Evolutionary conservation across 1,140 invertebrate genomes (phyloP), one percentile per base, ranked within the genome.

Genomic region (Pentalonia nigronervosa): DNA sequence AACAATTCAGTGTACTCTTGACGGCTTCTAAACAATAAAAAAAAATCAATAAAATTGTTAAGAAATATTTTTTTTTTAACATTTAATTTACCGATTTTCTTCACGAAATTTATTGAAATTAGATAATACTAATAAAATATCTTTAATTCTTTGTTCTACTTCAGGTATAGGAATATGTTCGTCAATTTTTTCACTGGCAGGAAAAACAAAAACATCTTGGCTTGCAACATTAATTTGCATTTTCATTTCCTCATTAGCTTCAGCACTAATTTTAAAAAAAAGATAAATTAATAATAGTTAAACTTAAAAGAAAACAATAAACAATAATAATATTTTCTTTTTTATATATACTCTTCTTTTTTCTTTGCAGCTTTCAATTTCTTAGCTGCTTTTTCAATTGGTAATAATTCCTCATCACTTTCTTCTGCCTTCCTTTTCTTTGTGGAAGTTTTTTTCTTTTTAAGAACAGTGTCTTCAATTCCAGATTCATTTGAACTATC

Each of bases 81-180:
- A 76, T 76, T 67, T 84, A 25, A 94, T 90, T 94, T 95, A 97
- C 96, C 95, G 96, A 50, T 97, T 97, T 47, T 96, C 95, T 95
- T 99, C 97, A 94, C 97, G 96, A 91, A 98, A 96, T 91, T 96
- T 97, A 94, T 97, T 98, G 95, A 99, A 99, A 95, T 99, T 98
- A 25, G 97, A 96, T 60, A 99, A 96, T 30, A 99, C 98, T 94
- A 97, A 96, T 25, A 98, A 96, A 84, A 99, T 96, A 95, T 99
- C 99, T 94, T 98, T 97, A 88, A 99, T 99, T 94, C 99, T 96
- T 94, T 98, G 97, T 95, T 98, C 97, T 17, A 99, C 96, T 94
- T 98, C 97, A 94, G 98, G 97, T 25, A 99, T 95, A 95, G 97
- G 97, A 41, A 97, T 96, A 17, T 96, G 95, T 95, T 97, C 97